Base-by-base conservation (phyloP, 2,797 vertebrate species). In the Acanthornis magna region DNA sequence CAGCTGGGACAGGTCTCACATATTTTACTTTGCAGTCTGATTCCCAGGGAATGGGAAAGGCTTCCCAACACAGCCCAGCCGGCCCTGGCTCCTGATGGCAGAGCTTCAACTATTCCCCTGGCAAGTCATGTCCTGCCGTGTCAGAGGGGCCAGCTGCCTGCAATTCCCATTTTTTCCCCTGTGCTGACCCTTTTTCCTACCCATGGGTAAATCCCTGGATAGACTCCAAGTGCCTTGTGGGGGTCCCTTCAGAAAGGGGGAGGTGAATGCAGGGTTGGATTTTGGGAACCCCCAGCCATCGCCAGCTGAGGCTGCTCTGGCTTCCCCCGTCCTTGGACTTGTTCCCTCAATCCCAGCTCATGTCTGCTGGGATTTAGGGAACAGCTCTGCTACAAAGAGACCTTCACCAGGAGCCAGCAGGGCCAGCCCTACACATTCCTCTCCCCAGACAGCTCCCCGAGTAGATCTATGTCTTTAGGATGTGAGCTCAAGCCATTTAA, bases 31-130 rank as follows among this genome's bases (percentile, higher is more conserved):
- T n/a, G 14, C 47, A 19, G 34, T 11, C 67, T 3, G 1, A 38
- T 86, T 93, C 47, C 89, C 91, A 89, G 78, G 87, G 72, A 91
- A 48, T 0, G 8, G 65, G 80, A 71, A 84, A 36, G 16, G 47
- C 87, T 94, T 79, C 91, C 42, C 54, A 40, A 14, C 60, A 6
- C 58, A 78, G 65, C 79, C 38, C 89, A 27, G 51, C n/a, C 5
- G 0, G 40, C 53, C 55, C 71, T 32, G 1, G 82, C 67, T 90
- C 73, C 81, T 5, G 1, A 1, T 80, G 84, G 93, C 87, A 89
- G 21, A 76, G 67, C 78, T 87, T 70, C 94, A 91, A 66, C 78
- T 76, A 58, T 93, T 95, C 89, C 38, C 66, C 74, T 81, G 89
- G 60, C 82, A 38, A 72, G 55, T 36, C 3, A 0, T 16, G 50